A percentile compares a stretch with the other conserved stretches of the same genome.
Conservation (phyloP, 1,140 invertebrate species). For the Melipona quadrifasciata region DNA sequence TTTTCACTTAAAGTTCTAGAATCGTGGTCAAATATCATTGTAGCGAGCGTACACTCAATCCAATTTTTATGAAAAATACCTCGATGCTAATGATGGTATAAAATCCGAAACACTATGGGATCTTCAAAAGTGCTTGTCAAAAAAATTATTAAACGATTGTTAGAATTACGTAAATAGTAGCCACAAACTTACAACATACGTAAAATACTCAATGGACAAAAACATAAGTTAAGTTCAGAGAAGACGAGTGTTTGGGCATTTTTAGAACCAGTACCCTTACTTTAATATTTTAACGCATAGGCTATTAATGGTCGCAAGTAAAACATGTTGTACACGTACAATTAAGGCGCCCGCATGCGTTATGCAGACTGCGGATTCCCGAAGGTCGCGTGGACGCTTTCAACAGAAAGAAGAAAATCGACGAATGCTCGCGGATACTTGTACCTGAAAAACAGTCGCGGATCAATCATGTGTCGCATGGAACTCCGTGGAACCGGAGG, state of each 20-base stretch:
- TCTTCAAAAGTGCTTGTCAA: no score
- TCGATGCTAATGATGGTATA: no score
- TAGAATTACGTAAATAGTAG: no score
- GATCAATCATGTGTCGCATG: neutral
- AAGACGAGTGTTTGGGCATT: neutral
- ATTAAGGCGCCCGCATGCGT: constrained; percentile 22
- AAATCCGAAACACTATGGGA: no score
- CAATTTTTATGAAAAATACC: no score
- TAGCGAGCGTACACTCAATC: no score
- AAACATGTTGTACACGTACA: neutral
- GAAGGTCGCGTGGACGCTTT: neutral
- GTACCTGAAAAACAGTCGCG: no score
- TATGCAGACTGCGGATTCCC: neutral
- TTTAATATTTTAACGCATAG: no score
- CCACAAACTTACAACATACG: no score
- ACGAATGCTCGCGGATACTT: neutral
- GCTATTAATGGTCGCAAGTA: neutral
- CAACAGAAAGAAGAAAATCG: neutral
- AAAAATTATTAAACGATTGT: no score
- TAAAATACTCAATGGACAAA: neutral
- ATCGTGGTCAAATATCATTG: no score
- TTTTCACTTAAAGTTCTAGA: neutral
- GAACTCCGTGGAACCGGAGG: neutral
- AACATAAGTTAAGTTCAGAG: no score
- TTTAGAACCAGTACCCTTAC: neutral